A percentile compares a stretch with the other conserved stretches of the same genome.
These are phyloP conservation scores for Tapirus indicus DNA, from an alignment of 2,797 vertebrate species.

Conservation along the genomic window DNA sequence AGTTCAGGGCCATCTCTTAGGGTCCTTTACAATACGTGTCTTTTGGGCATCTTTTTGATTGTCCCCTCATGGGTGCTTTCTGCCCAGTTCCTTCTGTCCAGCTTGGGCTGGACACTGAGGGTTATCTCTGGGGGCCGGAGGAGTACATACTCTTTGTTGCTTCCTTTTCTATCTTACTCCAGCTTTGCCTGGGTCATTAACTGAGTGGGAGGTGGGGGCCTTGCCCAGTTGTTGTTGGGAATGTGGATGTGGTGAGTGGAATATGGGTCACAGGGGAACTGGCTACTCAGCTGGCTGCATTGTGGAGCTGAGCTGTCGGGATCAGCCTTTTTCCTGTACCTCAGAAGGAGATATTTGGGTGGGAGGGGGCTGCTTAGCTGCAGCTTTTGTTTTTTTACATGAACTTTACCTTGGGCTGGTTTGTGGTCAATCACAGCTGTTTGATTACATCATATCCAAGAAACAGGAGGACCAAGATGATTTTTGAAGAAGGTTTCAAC, in stretches of 20 bases:
- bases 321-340: not conserved
- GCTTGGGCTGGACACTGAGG: not conserved
- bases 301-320: not conserved
- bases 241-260: not conserved
- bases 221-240: not conserved
- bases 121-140: not conserved
- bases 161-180: not conserved
- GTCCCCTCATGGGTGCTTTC: not conserved
- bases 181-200: constrained; percentile 34
- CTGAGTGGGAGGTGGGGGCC: not conserved
- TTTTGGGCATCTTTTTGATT: not conserved
- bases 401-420: not conserved
- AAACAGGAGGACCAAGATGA: not conserved
- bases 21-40: not conserved
- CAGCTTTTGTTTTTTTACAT: not conserved
- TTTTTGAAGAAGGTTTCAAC: not conserved
- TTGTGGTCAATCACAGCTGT: not conserved
- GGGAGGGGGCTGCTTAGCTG: not conserved
- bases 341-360: not conserved
- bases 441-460: not conserved
- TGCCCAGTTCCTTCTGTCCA: not conserved
- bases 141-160: not conserved
- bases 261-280: constrained; percentile 36
- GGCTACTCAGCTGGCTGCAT: not conserved
- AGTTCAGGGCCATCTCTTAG: not conserved